Evolutionary conservation across 1,140 invertebrate species (phyloP).

Genomic region (Pentalonia nigronervosa): DNA sequence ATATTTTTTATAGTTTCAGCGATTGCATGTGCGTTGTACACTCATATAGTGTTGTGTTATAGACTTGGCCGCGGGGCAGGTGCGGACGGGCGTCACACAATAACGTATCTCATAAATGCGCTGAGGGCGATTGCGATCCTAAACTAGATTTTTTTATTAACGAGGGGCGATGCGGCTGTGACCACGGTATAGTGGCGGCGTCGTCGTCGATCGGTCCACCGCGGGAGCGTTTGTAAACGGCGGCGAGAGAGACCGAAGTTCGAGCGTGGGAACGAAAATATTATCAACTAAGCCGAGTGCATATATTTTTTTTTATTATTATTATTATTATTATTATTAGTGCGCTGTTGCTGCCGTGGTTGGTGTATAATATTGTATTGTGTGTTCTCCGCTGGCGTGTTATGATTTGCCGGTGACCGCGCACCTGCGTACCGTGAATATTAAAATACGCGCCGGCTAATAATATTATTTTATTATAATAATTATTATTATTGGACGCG

Average conservation of each 20-base stretch:
- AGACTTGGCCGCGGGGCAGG: neutral
- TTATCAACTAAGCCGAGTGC: neutral
- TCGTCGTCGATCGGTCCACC: neutral
- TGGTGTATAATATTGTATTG: neutral
- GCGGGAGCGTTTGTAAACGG: conserved; percentile 8
- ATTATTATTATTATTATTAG: neutral
- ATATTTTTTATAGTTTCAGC: neutral
- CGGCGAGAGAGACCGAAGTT: neutral
- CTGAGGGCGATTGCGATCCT: neutral
- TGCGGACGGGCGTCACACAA: neutral
- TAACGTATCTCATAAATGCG: neutral
- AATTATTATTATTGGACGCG: neutral
- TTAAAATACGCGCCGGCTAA: neutral
- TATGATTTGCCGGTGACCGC: neutral
- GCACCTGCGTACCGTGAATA: conserved; percentile 1
- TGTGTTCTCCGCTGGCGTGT: conserved; percentile 6
- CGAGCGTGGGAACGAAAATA: conserved; percentile 35
- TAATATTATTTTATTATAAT: neutral
- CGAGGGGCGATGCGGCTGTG: conserved; percentile 5
- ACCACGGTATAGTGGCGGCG: neutral
- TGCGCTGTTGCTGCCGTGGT: neutral
- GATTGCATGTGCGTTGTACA: neutral
- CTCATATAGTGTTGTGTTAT: neutral
- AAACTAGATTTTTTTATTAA: conserved; percentile 6
- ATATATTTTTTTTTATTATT: conserved; percentile 3